Base-by-base conservation (phyloP, 1,140 invertebrate species). In the Teleogryllus occipitalis region DNA sequence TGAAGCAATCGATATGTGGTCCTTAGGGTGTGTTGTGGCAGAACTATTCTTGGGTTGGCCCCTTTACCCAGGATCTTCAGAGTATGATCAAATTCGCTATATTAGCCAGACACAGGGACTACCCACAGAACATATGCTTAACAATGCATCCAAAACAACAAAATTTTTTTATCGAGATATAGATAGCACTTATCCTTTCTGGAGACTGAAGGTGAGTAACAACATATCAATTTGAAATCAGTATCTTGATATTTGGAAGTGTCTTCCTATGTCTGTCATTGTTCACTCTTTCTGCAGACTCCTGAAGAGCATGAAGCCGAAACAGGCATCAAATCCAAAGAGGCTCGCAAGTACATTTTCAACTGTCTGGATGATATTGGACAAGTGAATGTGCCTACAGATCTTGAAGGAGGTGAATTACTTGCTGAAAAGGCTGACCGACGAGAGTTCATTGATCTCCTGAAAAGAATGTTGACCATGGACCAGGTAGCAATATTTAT, bases 1-100 rank as follows among this genome's bases (percentile, higher is more conserved):
- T 89, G 98, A 99, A 88, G 97, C 98, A 7, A 99, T 99, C 83
- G 98, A 99, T 87, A 99, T 99, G 98, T 99, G 98, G 98, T 99
- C 98, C 0, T 89, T 99, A 79, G 98, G 98, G 39, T 99, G 98
- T 88, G 98, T 99, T 78, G 98, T 99, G 27, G 98, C 98, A 6
- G 98, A 99, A 87, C 89, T 99, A 77, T 99, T 99, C 88, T 90
- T 99, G 21, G 98, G 98, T 80, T 99, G 98, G 98, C 98, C 98
- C 21, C 89, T 99, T 6, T 99, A 99, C 88, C 98, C 98, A 0
- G 98, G 98, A 77, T 98, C 97, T 47, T 99, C 98, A 3, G 98
- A 99, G 88, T 99, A 99, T 87, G 98, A 99, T 88, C 98, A 99
- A 88, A 99, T 99, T 83, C 90, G 98, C 72, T 94, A 92, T 85